Percentiles rank a stretch among this genome's conserved stretches.
phyloP scores from a whole-genome alignment of 2,797 vertebrate genomes.

The Gymnoscopelus microlampas region DNA sequence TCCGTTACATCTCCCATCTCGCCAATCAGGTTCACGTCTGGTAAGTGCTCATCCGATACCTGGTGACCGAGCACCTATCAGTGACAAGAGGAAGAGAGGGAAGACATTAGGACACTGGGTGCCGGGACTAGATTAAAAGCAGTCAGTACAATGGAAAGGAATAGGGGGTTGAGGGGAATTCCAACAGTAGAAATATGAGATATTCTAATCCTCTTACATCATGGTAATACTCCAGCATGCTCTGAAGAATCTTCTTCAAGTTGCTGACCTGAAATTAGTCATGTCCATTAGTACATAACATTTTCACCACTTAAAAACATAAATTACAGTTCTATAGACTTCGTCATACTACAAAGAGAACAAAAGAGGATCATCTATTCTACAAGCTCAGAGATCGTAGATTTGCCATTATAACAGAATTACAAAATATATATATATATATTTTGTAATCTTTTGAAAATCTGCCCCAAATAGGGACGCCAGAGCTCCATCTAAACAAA shows the following conservation, averaged over 20 bases:
- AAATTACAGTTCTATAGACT: too few relatives aligned
- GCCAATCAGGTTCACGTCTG: conserved; percentile 88
- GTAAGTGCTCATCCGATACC: conserved; percentile 83
- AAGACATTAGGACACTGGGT: background rate
- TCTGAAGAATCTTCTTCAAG: conserved; percentile 89
- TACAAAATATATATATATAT: background rate
- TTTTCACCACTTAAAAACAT: too few relatives aligned
- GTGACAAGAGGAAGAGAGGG: background rate
- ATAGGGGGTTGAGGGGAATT: background rate
- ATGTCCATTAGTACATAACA: too few relatives aligned
- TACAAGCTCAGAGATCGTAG: too few relatives aligned
- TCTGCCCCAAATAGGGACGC: too few relatives aligned
- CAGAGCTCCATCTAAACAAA: too few relatives aligned
- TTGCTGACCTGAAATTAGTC: conserved; percentile 84
- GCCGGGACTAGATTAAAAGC: background rate
- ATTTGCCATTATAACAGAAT: too few relatives aligned
- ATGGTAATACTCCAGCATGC: conserved; percentile 89
- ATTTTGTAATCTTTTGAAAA: too few relatives aligned
- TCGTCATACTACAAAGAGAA: too few relatives aligned
- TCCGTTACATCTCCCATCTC: conserved; percentile 86
- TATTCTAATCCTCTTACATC: conserved; percentile 82
- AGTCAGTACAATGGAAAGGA: background rate
- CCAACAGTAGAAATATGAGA: background rate
- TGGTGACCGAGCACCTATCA: conserved; percentile 84
- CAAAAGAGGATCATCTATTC: too few relatives aligned